A percentile compares a stretch with the other conserved stretches of the same genome.
phyloP scores from a whole-genome alignment of 2,113 vertebrate species.

The Piprites chloris region DNA sequence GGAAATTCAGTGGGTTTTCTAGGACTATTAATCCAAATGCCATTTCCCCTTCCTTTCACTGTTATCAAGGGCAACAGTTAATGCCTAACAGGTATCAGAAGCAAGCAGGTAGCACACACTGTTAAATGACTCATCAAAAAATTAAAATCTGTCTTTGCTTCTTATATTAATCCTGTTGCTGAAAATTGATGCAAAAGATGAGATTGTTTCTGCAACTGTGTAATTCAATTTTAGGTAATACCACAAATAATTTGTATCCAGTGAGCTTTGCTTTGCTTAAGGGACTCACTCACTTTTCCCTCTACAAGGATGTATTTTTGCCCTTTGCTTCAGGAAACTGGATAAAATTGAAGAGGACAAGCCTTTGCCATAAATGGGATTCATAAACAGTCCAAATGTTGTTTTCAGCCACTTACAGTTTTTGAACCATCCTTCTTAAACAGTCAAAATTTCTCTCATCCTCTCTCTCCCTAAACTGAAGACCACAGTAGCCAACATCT shows the following conservation, averaged over 20 bases:
- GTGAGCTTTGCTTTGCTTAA: neutral
- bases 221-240: neutral
- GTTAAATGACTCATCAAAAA: neutral
- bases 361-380: neutral
- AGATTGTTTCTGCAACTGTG: neutral
- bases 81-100: neutral
- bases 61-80: neutral
- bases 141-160: neutral
- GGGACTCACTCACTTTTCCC: neutral
- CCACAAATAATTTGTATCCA: neutral
- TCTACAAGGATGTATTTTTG: neutral
- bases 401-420: neutral
- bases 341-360: neutral
- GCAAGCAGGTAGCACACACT: neutral
- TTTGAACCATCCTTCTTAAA: neutral
- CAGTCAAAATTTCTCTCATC: neutral
- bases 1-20: neutral
- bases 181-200: neutral
- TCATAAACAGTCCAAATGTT: neutral
- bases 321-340: neutral
- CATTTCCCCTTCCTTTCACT: neutral
- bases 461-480: neutral
- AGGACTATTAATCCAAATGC: neutral
- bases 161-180: neutral
- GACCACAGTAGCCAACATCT: neutral